Conservation (phyloP, 2,113 vertebrate species). For the Numida meleagris region DNA sequence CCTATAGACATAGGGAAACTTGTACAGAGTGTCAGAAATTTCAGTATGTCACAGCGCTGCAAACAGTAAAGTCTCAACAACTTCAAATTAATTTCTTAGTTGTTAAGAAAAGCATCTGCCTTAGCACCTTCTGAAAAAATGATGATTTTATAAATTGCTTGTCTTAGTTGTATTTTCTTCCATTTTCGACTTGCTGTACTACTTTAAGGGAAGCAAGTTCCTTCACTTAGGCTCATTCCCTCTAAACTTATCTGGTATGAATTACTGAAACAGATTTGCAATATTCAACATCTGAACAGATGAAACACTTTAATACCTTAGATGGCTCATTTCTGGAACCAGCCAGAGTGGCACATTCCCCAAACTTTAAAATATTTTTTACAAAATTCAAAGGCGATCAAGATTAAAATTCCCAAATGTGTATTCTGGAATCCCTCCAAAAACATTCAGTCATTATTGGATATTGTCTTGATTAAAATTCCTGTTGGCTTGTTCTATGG, state of each 20-base stretch:
- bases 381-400: slow-evolving; percentile 80
- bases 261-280: slow-evolving; percentile 83
- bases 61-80: background rate
- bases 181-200: slow-evolving; percentile 18
- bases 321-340: slow-evolving; percentile 84
- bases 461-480: slow-evolving; percentile 90
- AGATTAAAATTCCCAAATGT: slow-evolving; percentile 86
- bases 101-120: background rate
- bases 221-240: slow-evolving; percentile 49
- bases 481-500: slow-evolving; percentile 85
- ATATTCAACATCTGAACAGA: slow-evolving; percentile 87
- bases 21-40: background rate
- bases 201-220: slow-evolving; percentile 29
- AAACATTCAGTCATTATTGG: slow-evolving; percentile 85
- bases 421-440: slow-evolving; percentile 78
- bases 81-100: background rate
- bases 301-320: slow-evolving; percentile 84
- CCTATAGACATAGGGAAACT: background rate
- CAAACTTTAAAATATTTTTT: slow-evolving; percentile 74
- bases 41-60: background rate
- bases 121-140: slow-evolving; percentile 20
- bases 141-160: background rate
- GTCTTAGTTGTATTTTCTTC: slow-evolving; percentile 2
- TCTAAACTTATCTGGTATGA: slow-evolving; percentile 80
- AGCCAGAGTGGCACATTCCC: slow-evolving; percentile 76